A percentile compares a stretch with the other conserved stretches of the same genome.
These are phyloP conservation scores for Autographa pulchrina DNA, from an alignment of 2,888 invertebrate species.

Conservation along the genomic window DNA sequence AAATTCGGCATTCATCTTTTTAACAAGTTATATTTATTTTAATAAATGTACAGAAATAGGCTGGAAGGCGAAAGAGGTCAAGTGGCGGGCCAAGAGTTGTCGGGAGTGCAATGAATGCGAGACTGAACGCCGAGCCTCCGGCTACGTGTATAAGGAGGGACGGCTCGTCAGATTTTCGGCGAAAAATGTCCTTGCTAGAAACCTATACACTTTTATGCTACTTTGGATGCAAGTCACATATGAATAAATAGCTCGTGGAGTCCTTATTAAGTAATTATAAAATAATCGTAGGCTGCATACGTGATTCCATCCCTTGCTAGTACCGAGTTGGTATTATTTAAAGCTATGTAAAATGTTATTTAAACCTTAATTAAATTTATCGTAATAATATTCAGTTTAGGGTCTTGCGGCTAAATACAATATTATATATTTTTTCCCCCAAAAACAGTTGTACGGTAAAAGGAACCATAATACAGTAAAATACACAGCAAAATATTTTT, in stretches of 20 bases:
- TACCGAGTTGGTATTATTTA: too few species aligned
- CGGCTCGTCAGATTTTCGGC: not conserved
- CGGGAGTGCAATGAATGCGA: conserved; percentile 4
- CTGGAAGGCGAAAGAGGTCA: not conserved
- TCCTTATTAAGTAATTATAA: too few species aligned
- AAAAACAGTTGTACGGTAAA: too few species aligned
- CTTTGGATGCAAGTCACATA: too few species aligned
- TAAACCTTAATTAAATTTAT: too few species aligned
- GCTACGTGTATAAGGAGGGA: not conserved
- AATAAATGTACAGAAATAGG: conserved; percentile 1
- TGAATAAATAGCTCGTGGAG: too few species aligned
- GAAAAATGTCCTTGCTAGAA: not conserved
- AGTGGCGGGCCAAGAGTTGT: conserved; percentile 5
- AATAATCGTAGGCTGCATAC: too few species aligned
- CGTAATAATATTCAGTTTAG: too few species aligned
- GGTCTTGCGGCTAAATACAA: too few species aligned
- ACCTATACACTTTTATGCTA: not conserved
- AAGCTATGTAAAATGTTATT: too few species aligned
- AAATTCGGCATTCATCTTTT: not conserved
- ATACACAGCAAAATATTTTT: conserved; percentile 2
- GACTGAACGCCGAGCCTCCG: conserved; percentile 4
- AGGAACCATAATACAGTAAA: not conserved
- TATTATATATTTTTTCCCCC: too few species aligned
- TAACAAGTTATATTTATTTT: not conserved
- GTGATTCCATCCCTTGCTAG: too few species aligned